Evolutionary conservation across 2,113 vertebrate species (phyloP).

Genomic region (Zosterops borbonicus): DNA sequence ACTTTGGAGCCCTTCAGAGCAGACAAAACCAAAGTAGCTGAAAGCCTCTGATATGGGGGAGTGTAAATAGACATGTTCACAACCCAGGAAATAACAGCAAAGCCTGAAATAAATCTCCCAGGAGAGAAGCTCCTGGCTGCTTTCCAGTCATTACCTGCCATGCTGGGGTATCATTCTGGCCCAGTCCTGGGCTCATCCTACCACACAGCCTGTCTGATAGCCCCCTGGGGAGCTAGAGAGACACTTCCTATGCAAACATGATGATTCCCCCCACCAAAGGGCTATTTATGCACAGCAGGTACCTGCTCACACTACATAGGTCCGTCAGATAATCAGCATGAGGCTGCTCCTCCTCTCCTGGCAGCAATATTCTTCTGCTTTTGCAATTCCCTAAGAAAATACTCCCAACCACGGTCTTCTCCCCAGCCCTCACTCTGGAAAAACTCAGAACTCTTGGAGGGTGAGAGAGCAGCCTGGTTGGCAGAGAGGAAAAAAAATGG

Average conservation of each 20-base stretch:
- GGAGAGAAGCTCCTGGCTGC: not conserved
- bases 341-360: not conserved
- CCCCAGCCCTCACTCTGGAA: not conserved
- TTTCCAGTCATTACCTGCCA: not conserved
- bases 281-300: not conserved
- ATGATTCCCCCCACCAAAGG: not conserved
- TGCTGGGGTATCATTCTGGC: not conserved
- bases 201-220: not conserved
- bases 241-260: not conserved
- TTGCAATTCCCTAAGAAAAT: not conserved
- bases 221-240: not conserved
- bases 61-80: not conserved
- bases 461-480: not conserved
- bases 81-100: not conserved
- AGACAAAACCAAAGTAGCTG: not conserved
- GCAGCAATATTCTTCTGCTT: not conserved
- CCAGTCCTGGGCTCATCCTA: not conserved
- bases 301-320: not conserved
- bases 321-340: not conserved
- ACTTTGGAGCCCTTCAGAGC: not conserved
- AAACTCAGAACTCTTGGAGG: not conserved
- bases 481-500: not conserved
- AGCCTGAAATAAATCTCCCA: not conserved
- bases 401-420: not conserved
- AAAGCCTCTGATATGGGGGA: not conserved